Conservation (phyloP, 2,113 vertebrate species). For the Acanthochromis polyacanthus region DNA sequence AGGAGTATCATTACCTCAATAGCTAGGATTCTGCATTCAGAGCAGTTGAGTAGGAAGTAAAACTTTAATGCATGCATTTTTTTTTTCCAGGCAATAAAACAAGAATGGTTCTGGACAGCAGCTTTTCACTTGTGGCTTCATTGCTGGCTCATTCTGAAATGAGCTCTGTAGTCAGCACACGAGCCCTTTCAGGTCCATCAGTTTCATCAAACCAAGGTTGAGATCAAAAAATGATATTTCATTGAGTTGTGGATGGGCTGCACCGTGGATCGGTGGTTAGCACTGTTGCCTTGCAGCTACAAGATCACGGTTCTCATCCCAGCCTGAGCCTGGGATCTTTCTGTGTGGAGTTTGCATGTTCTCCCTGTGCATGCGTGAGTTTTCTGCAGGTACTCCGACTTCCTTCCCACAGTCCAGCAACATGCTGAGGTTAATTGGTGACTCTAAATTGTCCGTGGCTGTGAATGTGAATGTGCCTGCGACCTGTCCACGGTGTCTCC, state of each 20-base stretch:
- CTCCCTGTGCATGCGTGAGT: no score
- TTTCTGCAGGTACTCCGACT: no score
- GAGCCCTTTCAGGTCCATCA: conserved; percentile 23
- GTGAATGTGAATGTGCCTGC: no score
- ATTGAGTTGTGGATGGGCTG: neutral
- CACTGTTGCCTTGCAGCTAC: no score
- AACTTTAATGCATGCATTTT: conserved; percentile 37
- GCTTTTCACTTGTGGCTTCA: conserved; percentile 42
- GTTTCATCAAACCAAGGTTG: conserved; percentile 39
- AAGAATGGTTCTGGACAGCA: conserved; percentile 23
- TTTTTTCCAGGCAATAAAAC: conserved; percentile 35
- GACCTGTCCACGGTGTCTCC: no score
- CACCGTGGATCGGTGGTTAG: no score
- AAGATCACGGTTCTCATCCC: no score
- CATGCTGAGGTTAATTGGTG: no score
- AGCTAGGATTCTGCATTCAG: conserved; percentile 19
- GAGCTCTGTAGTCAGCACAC: conserved; percentile 22
- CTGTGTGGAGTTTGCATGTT: no score
- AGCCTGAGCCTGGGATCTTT: no score
- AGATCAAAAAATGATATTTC: neutral
- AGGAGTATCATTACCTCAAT: conserved; percentile 25
- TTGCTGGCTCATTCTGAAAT: conserved; percentile 33
- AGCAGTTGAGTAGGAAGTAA: conserved; percentile 7
- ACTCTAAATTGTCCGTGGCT: no score
- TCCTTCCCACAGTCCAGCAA: no score